Conservation (phyloP, 2,797 vertebrate genomes). For the Acropternis orthonyx region DNA sequence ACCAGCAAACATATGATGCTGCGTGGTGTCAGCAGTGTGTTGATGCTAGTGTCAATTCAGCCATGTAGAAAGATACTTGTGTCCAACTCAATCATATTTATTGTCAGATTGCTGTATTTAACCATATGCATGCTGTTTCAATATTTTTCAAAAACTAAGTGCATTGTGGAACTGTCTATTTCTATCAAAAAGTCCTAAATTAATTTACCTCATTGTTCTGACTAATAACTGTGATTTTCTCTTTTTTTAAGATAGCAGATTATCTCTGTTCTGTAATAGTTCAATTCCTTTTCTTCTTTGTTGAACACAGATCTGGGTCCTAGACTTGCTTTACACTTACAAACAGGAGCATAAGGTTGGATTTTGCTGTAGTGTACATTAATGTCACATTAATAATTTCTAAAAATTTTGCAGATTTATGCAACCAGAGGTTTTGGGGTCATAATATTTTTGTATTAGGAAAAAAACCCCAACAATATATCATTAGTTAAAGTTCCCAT, state of each 20-base stretch:
- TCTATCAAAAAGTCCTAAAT: constrained; percentile 29
- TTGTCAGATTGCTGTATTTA: constrained; percentile 7
- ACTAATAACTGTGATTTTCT: not conserved
- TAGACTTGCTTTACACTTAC: not conserved
- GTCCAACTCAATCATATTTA: constrained; percentile 20
- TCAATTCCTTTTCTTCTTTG: not conserved
- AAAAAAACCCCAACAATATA: not conserved
- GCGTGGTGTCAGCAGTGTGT: not conserved
- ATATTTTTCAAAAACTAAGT: not conserved
- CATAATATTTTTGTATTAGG: not conserved
- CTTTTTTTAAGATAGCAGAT: not conserved
- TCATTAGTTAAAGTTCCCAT: not conserved
- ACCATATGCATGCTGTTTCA: not conserved
- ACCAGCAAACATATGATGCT: constrained; percentile 15
- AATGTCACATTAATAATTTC: not conserved
- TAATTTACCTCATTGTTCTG: constrained; percentile 6
- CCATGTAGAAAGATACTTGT: constrained; percentile 5
- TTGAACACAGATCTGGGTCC: not conserved
- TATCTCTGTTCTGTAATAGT: not conserved
- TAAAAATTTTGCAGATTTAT: not conserved
- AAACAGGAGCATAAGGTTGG: not conserved
- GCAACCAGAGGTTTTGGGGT: not conserved
- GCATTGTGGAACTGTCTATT: constrained; percentile 17
- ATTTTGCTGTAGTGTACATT: not conserved
- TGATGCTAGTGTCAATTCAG: constrained; percentile 10